These are phyloP conservation scores for Leptogaster cylindrica DNA, from an alignment of 2,888 invertebrate species.

Conservation along the genomic window DNA sequence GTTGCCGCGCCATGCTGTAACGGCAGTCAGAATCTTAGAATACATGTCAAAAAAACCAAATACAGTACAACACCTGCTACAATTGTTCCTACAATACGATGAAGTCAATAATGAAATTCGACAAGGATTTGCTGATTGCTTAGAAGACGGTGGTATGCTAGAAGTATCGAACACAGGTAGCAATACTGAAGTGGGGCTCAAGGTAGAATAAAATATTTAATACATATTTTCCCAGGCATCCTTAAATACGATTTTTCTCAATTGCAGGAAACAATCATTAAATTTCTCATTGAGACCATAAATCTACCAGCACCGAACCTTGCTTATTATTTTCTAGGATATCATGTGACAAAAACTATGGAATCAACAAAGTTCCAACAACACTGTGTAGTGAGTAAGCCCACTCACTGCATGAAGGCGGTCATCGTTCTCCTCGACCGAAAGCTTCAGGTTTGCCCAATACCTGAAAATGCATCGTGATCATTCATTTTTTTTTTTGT, in stretches of 20 bases:
- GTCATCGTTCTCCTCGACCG: constrained; percentile 73
- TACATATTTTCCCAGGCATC: background rate
- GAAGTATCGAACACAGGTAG: constrained; percentile 45
- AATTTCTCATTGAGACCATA: constrained; percentile 78
- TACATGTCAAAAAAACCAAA: constrained; percentile 71
- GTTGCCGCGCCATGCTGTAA: constrained; percentile 71
- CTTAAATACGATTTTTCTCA: background rate
- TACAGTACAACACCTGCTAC: constrained; percentile 74
- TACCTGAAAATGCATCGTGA: background rate
- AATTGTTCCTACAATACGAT: constrained; percentile 73
- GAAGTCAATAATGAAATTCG: constrained; percentile 68
- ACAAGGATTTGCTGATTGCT: constrained; percentile 86
- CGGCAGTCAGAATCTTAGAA: constrained; percentile 74
- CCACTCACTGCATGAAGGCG: constrained; percentile 81
- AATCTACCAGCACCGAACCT: constrained; percentile 82
- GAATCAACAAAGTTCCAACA: constrained; percentile 80
- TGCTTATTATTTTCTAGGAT: constrained; percentile 86
- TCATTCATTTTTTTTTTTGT: no score
- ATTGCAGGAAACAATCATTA: constrained; percentile 75
- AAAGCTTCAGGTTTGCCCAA: constrained; percentile 64
- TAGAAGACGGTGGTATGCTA: constrained; percentile 66
- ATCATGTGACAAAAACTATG: constrained; percentile 79
- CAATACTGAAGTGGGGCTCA: constrained; percentile 37
- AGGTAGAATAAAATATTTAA: constrained; percentile 44
- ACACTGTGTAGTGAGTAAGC: constrained; percentile 74